Evolutionary conservation across 2,888 invertebrate species (phyloP).

Genomic region (Caenorhabditis sp.): DNA sequence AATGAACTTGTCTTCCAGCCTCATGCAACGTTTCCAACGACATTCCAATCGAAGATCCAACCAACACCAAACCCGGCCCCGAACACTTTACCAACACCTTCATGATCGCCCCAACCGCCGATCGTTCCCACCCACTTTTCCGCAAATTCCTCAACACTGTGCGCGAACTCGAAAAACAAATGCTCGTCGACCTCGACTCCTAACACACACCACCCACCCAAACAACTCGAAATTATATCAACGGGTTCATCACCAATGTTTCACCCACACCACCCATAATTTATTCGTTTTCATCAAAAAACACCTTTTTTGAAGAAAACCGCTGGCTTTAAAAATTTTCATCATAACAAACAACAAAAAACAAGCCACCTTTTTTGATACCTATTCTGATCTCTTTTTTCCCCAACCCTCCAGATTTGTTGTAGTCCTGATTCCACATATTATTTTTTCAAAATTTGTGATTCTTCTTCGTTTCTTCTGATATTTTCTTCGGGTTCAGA

Average conservation of each 20-base stretch:
- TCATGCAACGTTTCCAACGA: conserved; percentile 15
- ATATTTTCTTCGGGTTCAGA: not conserved
- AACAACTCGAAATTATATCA: conserved; percentile 8
- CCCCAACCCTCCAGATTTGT: too few species aligned
- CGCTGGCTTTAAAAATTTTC: not conserved
- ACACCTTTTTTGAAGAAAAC: not conserved
- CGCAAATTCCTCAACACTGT: conserved; percentile 59
- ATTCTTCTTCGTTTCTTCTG: too few species aligned
- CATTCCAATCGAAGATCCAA: conserved; percentile 12
- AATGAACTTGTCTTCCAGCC: conserved; percentile 10
- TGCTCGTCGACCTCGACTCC: conserved; percentile 37
- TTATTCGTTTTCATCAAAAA: conserved; percentile 9
- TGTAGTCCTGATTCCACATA: too few species aligned
- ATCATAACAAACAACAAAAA: too few species aligned
- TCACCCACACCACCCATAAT: not conserved
- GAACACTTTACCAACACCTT: conserved; percentile 52
- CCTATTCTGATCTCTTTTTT: too few species aligned
- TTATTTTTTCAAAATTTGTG: too few species aligned
- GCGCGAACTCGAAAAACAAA: conserved; percentile 58
- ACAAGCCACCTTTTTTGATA: too few species aligned
- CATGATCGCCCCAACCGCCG: conserved; percentile 53
- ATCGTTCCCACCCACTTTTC: conserved; percentile 58
- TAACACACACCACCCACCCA: not conserved
- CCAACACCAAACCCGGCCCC: conserved; percentile 9
- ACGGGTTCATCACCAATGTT: conserved; percentile 4